Evolutionary conservation across 2,113 vertebrate species (phyloP), one percentile per base, ranked within the genome.

Genomic region (Herpailurus yagouaroundi): DNA sequence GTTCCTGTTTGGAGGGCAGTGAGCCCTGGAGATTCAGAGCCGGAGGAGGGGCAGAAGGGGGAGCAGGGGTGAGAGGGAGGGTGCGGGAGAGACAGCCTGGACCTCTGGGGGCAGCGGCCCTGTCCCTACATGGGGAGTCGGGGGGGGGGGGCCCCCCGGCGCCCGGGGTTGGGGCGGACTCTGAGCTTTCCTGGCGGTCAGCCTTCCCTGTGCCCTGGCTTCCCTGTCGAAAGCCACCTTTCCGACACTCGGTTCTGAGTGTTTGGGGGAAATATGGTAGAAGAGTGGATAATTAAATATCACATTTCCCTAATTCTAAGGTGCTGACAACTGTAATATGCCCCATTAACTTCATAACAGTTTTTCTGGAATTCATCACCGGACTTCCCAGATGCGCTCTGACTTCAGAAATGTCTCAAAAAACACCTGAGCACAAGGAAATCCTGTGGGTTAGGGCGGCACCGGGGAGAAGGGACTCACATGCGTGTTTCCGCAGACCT

Each of bases 51-150:
- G 29, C 1, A 23, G 71, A 5, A 16, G 3, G 0, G 27, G 19
- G 73, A 48, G 33, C 2, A 48, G 52, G n/a, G 29, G 16, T 2
- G 11, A 8, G 2, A 21, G 52, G 55, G 63, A 52, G 13, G 12
- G 27, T 23, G 4, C 7, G 0, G 3, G 55, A 7, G 15, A 48
- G 19, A 14, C 4, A 7, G 2, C 10, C 7, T 3, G 4, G 31
- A 3, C 16, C 5, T 50, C 12, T 3, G 13, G 55, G 73, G 33
- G 45, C 45, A 45, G 45, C 45, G 45, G 8, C 45, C 45, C 8
- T 45, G 45, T 45, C 8, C 45, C 45, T 1, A 45, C 45, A 45
- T 45, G 45, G 45, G 45, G 45, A 9, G 45, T 2, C 8, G 55
- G 81, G 27, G 15, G 29, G n/a, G 11, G 69, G 36, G 36, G 36